Evolutionary conservation across 2,888 invertebrate species (phyloP), one percentile per base, ranked within the genome.

Genomic region (Brachynemurus nebulosus): DNA sequence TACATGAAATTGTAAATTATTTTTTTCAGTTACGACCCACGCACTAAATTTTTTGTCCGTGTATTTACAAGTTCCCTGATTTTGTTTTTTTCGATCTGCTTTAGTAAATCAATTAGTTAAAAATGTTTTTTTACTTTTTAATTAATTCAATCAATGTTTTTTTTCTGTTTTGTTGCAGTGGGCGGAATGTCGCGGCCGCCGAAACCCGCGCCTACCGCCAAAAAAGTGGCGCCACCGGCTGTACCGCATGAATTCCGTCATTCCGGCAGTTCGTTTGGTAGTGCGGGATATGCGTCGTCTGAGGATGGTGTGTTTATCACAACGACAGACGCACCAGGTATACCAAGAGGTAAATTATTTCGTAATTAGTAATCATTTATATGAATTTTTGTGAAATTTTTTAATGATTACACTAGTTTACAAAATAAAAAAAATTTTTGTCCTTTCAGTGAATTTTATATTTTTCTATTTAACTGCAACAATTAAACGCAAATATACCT

Each of bases 151-250:
- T n/a, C n/a, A n/a, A n/a, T n/a, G n/a, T 37, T 45, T 50, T 47
- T 53, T 55, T 54, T 59, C 58, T 55, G 57, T 57, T 56, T 57
- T 61, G 57, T 75, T 74, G 44, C 75, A 85, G 85, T 84, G 74
- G 86, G 85, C 74, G 88, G 88, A 64, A 86, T 88, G 83, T 84
- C 81, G 64, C 84, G 88, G 71, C 80, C 85, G 59, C 78, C 77
- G 60, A 80, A 80, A 71, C 74, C 78, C 67, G 79, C 81, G 65
- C 79, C 83, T 64, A 86, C 86, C 69, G 86, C 83, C 60, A 90
- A 90, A 69, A 86, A 88, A 69, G 89, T 90, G 61, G 82, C 89
- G 55, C 90, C 90, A 57, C 88, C 88, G 36, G 85, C 86, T 43
- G 83, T 88, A 53, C 86, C 88, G 40, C 80, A 82, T 63, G 78